Evolutionary conservation across 2,113 vertebrate species (phyloP).

Genomic region (Mobula hypostoma): DNA sequence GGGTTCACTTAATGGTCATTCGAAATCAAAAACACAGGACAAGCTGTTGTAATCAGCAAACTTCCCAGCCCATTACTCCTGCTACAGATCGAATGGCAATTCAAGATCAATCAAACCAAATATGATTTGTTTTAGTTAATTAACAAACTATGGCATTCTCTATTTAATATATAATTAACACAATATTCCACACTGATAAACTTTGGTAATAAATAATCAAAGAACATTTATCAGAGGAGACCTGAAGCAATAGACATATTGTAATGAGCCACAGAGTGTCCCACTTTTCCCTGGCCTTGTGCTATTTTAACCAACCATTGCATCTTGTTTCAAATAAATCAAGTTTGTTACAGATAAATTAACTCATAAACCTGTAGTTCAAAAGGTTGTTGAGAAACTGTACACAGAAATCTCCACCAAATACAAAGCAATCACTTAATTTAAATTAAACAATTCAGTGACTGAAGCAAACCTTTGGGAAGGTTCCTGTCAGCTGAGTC

Average conservation of each 20-base stretch:
- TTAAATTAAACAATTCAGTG: not conserved
- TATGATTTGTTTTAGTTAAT: not conserved
- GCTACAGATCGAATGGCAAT: not conserved
- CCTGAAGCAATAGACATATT: too few relatives aligned
- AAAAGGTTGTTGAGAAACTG: not conserved
- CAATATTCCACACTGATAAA: not conserved
- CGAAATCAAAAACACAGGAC: not conserved
- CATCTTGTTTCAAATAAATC: not conserved
- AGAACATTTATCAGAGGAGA: not conserved
- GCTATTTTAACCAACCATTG: not conserved
- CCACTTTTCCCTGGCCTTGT: not conserved
- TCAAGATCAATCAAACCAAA: not conserved
- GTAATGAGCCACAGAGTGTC: not conserved
- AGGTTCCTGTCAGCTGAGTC: slow-evolving; percentile 55
- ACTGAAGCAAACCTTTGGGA: slow-evolving; percentile 73
- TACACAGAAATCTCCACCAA: not conserved
- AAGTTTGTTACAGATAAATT: not conserved
- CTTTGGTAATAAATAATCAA: not conserved
- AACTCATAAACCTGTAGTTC: not conserved
- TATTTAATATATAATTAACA: not conserved
- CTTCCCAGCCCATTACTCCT: not conserved
- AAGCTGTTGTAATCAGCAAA: not conserved
- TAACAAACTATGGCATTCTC: not conserved
- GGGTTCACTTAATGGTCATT: not conserved
- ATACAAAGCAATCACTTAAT: not conserved